phyloP scores from a whole-genome alignment of 1,140 invertebrate species.

The Phthorimaea operculella region DNA sequence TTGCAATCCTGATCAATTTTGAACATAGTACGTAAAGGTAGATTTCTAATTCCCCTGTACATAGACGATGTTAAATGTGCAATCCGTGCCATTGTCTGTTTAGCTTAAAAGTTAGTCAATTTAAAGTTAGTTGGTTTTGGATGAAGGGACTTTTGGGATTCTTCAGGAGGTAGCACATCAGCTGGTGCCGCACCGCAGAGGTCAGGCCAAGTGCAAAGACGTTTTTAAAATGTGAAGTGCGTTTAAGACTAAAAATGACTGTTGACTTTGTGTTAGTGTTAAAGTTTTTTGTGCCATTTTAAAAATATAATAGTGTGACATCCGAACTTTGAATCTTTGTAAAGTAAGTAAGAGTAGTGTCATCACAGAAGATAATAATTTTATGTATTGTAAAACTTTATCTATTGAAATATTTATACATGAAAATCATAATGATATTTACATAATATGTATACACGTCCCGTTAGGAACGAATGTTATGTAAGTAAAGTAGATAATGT shows the following conservation, averaged over 20 bases:
- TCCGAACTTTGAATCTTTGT: constrained; percentile 65
- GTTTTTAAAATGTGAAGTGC: constrained; percentile 29
- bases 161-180: neutral
- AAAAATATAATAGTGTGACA: constrained; percentile 64
- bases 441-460: constrained; percentile 67
- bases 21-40: constrained; percentile 40
- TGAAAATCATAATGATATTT: constrained; percentile 62
- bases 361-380: constrained; percentile 61
- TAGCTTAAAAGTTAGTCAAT: constrained; percentile 62
- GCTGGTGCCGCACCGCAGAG: neutral
- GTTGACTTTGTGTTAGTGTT: constrained; percentile 65
- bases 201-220: constrained; percentile 8
- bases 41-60: constrained; percentile 53
- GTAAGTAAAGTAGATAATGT: constrained; percentile 61
- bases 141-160: neutral
- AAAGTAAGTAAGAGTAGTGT: constrained; percentile 58
- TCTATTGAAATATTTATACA: constrained; percentile 66
- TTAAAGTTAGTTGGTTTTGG: constrained; percentile 41
- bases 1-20: constrained; percentile 50
- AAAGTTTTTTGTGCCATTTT: constrained; percentile 68
- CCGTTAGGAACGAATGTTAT: constrained; percentile 67
- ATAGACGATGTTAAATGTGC: constrained; percentile 59
- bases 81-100: constrained; percentile 67
- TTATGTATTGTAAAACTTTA: constrained; percentile 59
- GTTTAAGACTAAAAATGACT: constrained; percentile 46